Evolutionary conservation across 64 coral and sea anemone species (phyloP), one percentile per base, ranked within the genome.

Genomic region (Actinia equina): DNA sequence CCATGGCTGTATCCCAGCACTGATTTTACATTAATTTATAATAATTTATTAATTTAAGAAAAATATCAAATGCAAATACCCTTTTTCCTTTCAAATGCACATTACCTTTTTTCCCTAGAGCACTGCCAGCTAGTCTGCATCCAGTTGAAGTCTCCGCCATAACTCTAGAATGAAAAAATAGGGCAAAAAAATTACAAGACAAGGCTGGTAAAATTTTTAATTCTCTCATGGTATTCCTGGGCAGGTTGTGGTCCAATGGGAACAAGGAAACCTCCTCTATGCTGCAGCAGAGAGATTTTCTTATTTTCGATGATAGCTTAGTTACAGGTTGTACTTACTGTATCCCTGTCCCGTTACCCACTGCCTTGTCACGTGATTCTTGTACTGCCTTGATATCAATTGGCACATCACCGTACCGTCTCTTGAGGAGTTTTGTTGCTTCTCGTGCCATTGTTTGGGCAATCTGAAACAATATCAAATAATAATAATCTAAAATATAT

Each of bases 391-490:
- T 87, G 17, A 98, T 88, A 71, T 94, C 67, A 0, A 94, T 44
- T 63, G 93, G 86, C 1, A 92, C 87, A 89, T 94, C 92, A 41
- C 74, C 82, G 53, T 92, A 92, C 27, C 86, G 65, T 27, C 84
- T 86, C 59, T 86, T 89, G 15, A 98, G 25, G 44, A 98, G 70
- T 77, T 71, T 92, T 16, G 63, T 83, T 43, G 95, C 95, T 18
- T 94, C 95, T 61, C 89, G 77, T 10, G 95, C 92, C 95, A 98
- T 98, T 59, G 88, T 94, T 79, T 98, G 95, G 2, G 95, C 95
- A 81, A 98, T 63, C 95, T 98, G 54, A 70, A 14, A 71, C 7
- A 74, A 41, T 5, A 59, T 60, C 8, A 27, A 49, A 46, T n/a
- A 45, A 27, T 1, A 43, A 16, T 44, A 62, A 44, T 1, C 10